Evolutionary conservation across 2,888 invertebrate species (phyloP), one percentile per base, ranked within the genome.

Genomic region (Chirona hameri): DNA sequence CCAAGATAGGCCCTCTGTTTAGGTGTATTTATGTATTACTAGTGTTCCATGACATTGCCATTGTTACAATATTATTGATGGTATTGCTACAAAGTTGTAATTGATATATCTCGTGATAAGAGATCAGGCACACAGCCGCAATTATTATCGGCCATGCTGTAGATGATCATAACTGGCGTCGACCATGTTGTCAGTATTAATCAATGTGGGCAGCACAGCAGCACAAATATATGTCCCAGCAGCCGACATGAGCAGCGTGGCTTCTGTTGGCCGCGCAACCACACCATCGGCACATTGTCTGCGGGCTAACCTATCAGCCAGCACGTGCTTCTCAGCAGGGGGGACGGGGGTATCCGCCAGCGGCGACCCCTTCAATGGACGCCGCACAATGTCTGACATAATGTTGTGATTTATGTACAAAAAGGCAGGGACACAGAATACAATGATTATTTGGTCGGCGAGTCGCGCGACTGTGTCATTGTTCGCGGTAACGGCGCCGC

Each of bases 391-490:
- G 76, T 10, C 39, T 46, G 76, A 76, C 76, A 76, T 76, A 76
- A 76, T 76, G 76, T 76, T 76, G 76, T 76, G 76, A 76, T 76
- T 76, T 76, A 76, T 76, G 76, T 76, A 76, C 76, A 76, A 76
- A 76, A 76, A 76, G 76, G 76, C 76, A 46, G 76, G 76, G 46
- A 46, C 31, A 21, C 76, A 76, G 76, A 76, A 39, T 46, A 76
- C 76, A 76, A 46, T 76, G 76, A 76, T 76, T 76, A 76, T 46
- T 39, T 76, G 76, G 76, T 72, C 31, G 29, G 72, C 76, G 27
- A 39, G 39, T n/a, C 4, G 39, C 27, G 14, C 21, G 76, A 9
- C 5, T 7, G 46, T 18, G 12, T 12, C 76, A 46, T 76, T 76
- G 76, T 76, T 76, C 10, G 39, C 52, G 18, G 52, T 52, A 52